These are phyloP conservation scores for Tympanuchus pallidicinctus DNA, from an alignment of 2,113 vertebrate genomes.

Conservation along the genomic window DNA sequence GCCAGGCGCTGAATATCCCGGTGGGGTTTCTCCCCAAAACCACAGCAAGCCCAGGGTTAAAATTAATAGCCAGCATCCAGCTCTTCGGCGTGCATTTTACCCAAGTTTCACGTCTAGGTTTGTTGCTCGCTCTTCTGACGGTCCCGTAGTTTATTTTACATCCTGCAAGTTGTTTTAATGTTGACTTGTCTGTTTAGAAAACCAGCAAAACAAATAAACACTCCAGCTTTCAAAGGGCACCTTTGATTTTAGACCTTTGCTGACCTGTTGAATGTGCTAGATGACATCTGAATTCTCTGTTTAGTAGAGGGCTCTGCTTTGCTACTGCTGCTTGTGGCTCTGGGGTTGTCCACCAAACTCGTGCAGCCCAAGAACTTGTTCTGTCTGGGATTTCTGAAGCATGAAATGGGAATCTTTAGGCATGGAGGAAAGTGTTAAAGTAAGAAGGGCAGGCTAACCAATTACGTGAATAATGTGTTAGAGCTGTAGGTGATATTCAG, in stretches of 20 bases:
- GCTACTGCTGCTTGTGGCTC: background rate
- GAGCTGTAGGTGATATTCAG: conserved; percentile 22
- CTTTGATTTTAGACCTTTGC: background rate
- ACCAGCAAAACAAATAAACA: background rate
- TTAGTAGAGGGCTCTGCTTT: background rate
- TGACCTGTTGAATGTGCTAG: background rate
- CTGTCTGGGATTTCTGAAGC: background rate
- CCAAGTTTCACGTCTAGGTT: background rate
- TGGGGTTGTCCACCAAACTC: background rate
- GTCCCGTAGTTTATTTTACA: background rate
- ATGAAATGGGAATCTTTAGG: conserved; percentile 32
- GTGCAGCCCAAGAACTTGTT: background rate
- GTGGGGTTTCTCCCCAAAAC: background rate
- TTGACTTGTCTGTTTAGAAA: background rate
- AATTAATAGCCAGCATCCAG: background rate
- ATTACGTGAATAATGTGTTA: background rate
- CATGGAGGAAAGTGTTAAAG: background rate
- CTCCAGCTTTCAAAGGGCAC: background rate
- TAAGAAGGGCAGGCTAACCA: background rate
- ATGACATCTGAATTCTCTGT: background rate
- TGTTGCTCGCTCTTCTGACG: background rate
- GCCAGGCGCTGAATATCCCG: background rate
- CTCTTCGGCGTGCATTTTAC: background rate
- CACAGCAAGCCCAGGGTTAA: background rate
- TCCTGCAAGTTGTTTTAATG: too few species aligned